Evolutionary conservation across 2,888 invertebrate genomes (phyloP).

Genomic region (Netelia inedita): DNA sequence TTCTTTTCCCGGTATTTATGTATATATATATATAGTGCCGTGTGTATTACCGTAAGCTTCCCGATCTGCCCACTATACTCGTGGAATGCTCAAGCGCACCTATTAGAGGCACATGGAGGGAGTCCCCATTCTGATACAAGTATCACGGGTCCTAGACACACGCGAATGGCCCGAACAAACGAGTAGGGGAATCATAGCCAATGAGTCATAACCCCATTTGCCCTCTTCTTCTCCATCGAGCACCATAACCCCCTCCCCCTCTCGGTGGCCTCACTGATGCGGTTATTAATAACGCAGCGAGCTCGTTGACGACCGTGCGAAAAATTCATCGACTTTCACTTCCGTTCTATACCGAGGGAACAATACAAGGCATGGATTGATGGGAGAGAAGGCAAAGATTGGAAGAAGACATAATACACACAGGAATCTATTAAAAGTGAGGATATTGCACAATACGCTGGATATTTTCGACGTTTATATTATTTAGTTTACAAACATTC

Average conservation of each 20-base stretch:
- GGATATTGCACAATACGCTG: neutral
- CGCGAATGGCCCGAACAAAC: neutral
- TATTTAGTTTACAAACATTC: neutral
- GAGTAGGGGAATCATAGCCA: constrained; percentile 61
- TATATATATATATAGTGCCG: constrained; percentile 3
- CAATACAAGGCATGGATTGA: constrained; percentile 52
- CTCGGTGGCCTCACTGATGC: constrained; percentile 28
- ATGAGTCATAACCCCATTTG: constrained; percentile 65
- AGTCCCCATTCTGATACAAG: constrained; percentile 58
- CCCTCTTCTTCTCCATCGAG: neutral
- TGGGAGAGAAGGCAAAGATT: neutral
- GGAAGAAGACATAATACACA: neutral
- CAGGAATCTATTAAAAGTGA: constrained; percentile 11
- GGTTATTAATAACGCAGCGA: constrained; percentile 68
- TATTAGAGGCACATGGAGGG: constrained; percentile 63
- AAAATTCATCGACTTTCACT: constrained; percentile 71
- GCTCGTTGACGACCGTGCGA: constrained; percentile 68
- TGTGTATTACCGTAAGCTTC: constrained; percentile 66
- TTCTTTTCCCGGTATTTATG: neutral
- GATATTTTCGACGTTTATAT: neutral
- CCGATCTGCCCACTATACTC: constrained; percentile 75
- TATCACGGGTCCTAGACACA: constrained; percentile 43
- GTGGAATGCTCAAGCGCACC: constrained; percentile 77
- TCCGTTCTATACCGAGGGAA: constrained; percentile 61
- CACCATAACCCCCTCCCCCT: neutral